Base-by-base conservation (phyloP, 92 coral and sea anemone species). In the Meandrina meandrites region DNA sequence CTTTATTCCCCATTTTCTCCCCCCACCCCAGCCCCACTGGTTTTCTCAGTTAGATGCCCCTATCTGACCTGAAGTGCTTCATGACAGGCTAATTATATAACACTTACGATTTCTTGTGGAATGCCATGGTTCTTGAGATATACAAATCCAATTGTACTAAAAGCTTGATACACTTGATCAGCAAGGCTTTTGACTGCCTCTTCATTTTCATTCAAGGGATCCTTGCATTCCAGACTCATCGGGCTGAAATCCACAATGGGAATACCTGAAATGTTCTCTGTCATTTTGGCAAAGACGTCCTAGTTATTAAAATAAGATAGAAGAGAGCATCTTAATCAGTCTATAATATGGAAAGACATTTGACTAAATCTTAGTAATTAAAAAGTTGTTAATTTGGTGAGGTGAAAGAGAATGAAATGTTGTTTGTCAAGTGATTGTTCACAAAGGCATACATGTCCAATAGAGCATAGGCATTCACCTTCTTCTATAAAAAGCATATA, bases 71-170 rank as follows among this genome's bases (percentile, higher is more conserved):
- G 50, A 53, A 35, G 15, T 15, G 40, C 22, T 9, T 16, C 21
- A n/a, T n/a, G n/a, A n/a, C n/a, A 17, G 40, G 32, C 24, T 35
- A 8, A 50, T 28, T 24, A n/a, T 18, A 57, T 60, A 60, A 60
- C 22, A 12, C 83, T 76, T 62, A 88, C 94, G 85, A 88, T n/a
- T 62, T 89, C 86, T 81, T 84, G 89, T 5, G 93, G 81, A 64
- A 93, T 85, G 3, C 95, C 95, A 31, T 93, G 95, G 89, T 93
- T 93, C 45, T 78, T 93, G 27, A 90, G 74, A 69, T 93, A 90
- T 27, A 93, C 93, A 82, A 93, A 93, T 32, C 95, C 95, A 78
- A 90, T 88, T 11, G 93, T 93, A 50, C 90, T 87, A 71, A 93
- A 88, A 18, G 95, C 93, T 16, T 58, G 51, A 31, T 80, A 76